Conservation (phyloP, 2,888 invertebrate species). For the Drosophila sordidula region DNA sequence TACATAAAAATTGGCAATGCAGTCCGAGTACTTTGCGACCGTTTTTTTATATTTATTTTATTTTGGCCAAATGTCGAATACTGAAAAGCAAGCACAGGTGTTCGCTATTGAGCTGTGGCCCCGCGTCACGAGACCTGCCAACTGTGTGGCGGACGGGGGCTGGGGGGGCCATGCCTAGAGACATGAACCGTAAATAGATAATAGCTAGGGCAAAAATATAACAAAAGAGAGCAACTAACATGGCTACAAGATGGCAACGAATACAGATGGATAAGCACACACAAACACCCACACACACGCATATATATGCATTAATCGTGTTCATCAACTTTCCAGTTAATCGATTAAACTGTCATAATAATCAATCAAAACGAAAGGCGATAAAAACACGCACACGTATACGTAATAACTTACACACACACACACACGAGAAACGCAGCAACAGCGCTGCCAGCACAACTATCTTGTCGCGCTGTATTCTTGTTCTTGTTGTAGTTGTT, state of each 20-base stretch:
- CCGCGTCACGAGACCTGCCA: constrained; percentile 49
- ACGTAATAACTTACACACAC: neutral
- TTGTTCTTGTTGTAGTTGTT: constrained; percentile 10
- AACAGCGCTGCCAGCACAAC: constrained; percentile 23
- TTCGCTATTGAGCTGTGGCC: constrained; percentile 42
- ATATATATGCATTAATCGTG: neutral
- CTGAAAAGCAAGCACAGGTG: constrained; percentile 45
- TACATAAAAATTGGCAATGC: constrained; percentile 65
- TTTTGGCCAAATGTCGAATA: constrained; percentile 18
- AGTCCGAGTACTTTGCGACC: constrained; percentile 17
- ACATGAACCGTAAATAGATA: constrained; percentile 16
- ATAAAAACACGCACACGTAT: neutral
- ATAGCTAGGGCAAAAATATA: neutral
- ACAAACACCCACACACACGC: neutral
- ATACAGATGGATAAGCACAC: neutral
- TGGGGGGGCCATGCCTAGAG: neutral
- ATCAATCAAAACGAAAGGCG: constrained; percentile 33
- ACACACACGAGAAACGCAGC: neutral
- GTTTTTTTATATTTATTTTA: neutral
- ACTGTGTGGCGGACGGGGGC: neutral
- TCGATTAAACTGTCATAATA: constrained; percentile 51
- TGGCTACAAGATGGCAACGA: constrained; percentile 20
- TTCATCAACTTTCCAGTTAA: constrained; percentile 24
- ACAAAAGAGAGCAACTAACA: constrained; percentile 12
- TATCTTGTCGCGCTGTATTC: constrained; percentile 10